Conservation (phyloP, 2,113 vertebrate species). For the Lepus timidus region DNA sequence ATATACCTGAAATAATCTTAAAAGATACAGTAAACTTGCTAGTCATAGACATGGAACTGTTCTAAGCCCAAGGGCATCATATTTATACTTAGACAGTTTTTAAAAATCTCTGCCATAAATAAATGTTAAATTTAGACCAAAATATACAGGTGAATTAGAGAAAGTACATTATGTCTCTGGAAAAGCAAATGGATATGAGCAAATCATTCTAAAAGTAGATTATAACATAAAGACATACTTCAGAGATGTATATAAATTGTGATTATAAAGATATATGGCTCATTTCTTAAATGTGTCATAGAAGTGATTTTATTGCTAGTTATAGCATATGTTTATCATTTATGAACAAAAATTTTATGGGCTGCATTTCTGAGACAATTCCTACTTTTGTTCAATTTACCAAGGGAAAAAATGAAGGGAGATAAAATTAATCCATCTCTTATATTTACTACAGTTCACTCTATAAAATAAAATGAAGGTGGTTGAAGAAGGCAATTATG, state of each 20-base stretch:
- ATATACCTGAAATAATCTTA: constrained; percentile 18
- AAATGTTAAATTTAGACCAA: neutral
- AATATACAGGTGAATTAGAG: neutral
- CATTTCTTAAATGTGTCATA: constrained; percentile 18
- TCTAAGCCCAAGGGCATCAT: neutral
- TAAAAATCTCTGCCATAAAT: neutral
- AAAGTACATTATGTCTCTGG: neutral
- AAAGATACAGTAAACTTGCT: neutral
- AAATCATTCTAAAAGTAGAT: neutral
- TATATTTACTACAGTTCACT: constrained; percentile 52
- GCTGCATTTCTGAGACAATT: neutral
- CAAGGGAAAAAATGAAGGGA: constrained; percentile 18
- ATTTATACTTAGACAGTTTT: neutral
- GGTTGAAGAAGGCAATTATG: constrained; percentile 66
- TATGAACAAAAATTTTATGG: constrained; percentile 19
- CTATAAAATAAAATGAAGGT: constrained; percentile 68
- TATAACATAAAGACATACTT: neutral
- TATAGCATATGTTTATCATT: neutral
- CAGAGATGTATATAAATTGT: neutral
- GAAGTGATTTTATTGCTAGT: neutral
- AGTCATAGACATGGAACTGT: neutral
- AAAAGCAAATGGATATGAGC: neutral
- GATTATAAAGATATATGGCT: neutral
- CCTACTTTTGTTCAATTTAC: neutral
- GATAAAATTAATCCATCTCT: constrained; percentile 55